These are phyloP conservation scores for Venturia canescens DNA, from an alignment of 1,140 invertebrate species.

Conservation along the genomic window DNA sequence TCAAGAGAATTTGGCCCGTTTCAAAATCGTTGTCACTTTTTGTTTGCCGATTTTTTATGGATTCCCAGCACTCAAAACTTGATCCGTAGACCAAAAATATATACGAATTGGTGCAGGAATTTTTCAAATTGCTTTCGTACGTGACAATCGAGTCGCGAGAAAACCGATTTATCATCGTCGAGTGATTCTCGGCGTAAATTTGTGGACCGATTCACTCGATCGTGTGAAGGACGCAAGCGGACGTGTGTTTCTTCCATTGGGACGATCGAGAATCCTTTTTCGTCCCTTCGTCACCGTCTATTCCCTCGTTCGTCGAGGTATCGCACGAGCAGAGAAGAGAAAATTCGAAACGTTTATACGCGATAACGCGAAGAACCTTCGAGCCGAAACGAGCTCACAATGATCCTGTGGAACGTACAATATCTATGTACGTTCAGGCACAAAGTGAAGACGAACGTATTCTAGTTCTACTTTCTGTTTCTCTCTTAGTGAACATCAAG, in stretches of 20 bases:
- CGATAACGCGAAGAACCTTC: conserved; percentile 53
- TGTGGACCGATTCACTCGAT: conserved; percentile 43
- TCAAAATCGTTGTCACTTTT: not conserved
- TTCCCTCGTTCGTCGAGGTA: conserved; percentile 47
- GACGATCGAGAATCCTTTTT: not conserved
- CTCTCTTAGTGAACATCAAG: conserved; percentile 52
- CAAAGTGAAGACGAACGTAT: conserved; percentile 18
- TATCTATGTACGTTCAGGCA: conserved; percentile 43
- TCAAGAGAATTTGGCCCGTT: too few species aligned
- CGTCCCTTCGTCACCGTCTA: conserved; percentile 2
- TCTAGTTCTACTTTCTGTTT: not conserved
- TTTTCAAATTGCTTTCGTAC: conserved; percentile 40
- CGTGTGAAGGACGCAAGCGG: not conserved
- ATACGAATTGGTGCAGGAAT: not conserved
- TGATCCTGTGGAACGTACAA: conserved; percentile 47
- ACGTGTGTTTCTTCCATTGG: conserved; percentile 55
- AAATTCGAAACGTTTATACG: conserved; percentile 62
- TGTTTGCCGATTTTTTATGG: not conserved
- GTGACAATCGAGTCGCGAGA: conserved; percentile 38
- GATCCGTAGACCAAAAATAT: not conserved
- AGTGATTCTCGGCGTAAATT: conserved; percentile 26
- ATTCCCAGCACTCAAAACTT: not conserved
- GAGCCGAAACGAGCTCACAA: conserved; percentile 25
- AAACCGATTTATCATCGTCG: conserved; percentile 36
- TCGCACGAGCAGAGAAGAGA: conserved; percentile 58